Percentiles rank a stretch among this genome's conserved stretches.
Conservation (phyloP, 2,888 invertebrate genomes). For the Gordius sp. region DNA sequence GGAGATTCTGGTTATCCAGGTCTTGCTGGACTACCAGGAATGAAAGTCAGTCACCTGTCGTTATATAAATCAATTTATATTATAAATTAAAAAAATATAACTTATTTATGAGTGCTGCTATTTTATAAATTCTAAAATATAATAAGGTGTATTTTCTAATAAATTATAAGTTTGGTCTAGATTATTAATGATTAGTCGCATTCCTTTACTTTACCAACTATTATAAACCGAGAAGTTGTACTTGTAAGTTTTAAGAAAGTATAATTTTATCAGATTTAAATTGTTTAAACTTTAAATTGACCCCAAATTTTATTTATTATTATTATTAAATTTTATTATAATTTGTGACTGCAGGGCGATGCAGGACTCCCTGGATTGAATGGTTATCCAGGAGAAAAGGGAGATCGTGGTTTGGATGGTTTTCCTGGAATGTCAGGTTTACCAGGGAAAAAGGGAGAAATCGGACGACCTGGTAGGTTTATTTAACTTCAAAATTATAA, state of each 20-base stretch:
- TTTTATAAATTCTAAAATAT: no score
- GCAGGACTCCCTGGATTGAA: slow-evolving; percentile 21
- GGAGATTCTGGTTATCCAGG: slow-evolving; percentile 35
- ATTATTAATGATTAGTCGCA: no score
- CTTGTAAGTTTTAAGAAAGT: no score
- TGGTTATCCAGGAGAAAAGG: slow-evolving; percentile 16
- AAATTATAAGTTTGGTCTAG: no score
- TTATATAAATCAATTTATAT: slow-evolving; percentile 22
- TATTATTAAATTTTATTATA: background rate
- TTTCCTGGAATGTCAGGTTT: slow-evolving; percentile 24
- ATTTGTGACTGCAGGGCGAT: slow-evolving; percentile 19
- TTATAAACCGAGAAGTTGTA: no score
- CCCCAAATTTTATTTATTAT: background rate
- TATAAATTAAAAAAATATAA: no score
- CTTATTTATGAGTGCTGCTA: no score
- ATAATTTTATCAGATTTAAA: no score
- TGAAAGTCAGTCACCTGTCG: slow-evolving; percentile 24
- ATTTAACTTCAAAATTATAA: no score
- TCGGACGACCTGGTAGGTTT: slow-evolving; percentile 13
- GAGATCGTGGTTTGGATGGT: slow-evolving; percentile 22
- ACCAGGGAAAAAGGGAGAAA: slow-evolving; percentile 24
- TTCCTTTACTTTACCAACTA: no score
- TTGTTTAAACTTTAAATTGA: background rate
- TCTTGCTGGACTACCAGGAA: slow-evolving; percentile 30
- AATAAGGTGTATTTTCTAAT: no score